Percentiles rank a stretch among this genome's conserved stretches.
These are phyloP conservation scores for Dromiciops gliroides DNA, from an alignment of 2,113 vertebrate genomes.

Conservation along the genomic window DNA sequence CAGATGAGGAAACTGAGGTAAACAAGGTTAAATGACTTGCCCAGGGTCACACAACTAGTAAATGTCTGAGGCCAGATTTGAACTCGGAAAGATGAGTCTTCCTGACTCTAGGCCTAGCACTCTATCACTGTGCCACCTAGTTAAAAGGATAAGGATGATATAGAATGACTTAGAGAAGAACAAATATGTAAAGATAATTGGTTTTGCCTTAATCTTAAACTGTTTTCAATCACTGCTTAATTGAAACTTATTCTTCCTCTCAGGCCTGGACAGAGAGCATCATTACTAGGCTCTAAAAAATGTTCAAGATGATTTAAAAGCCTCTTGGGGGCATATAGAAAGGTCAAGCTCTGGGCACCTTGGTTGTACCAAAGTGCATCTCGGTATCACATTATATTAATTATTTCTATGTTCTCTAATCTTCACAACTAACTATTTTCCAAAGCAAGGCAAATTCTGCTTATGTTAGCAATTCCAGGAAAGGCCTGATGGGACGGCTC, in stretches of 20 bases:
- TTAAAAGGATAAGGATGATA: neutral
- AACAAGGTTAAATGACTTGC: neutral
- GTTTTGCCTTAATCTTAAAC: neutral
- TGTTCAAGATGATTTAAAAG: neutral
- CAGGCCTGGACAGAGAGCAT: neutral
- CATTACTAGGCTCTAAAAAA: neutral
- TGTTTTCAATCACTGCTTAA: slow-evolving; percentile 19
- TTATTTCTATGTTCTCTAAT: neutral
- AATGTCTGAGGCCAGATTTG: neutral
- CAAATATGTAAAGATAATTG: neutral
- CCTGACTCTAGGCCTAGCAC: neutral
- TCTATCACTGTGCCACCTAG: neutral
- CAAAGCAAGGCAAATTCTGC: neutral
- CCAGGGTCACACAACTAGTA: neutral
- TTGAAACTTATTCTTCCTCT: slow-evolving; percentile 9
- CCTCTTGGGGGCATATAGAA: neutral
- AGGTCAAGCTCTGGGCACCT: neutral
- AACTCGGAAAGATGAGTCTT: neutral
- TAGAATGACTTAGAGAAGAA: neutral
- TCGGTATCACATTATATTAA: neutral
- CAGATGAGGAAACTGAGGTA: neutral
- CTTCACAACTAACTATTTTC: neutral
- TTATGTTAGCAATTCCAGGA: neutral
- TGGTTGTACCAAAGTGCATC: neutral
- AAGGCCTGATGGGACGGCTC: neutral